A percentile compares a stretch with the other conserved stretches of the same genome.
Conservation (phyloP, 2,888 invertebrate genomes). For the Cerastis rubricosa region DNA sequence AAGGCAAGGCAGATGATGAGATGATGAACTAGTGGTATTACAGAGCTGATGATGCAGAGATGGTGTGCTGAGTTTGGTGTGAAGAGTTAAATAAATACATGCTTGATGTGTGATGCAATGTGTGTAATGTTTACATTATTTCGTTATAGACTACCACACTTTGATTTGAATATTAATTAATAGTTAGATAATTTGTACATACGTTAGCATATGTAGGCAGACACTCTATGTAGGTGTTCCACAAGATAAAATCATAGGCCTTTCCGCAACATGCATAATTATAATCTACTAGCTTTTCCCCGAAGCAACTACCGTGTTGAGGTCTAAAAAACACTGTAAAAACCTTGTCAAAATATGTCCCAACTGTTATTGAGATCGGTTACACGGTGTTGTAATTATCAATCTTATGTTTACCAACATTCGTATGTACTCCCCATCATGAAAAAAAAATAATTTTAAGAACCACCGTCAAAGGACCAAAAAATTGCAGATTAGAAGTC, state of each 20-base stretch:
- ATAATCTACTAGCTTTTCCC: neutral
- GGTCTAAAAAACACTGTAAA: neutral
- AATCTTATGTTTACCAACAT: neutral
- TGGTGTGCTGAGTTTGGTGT: no score
- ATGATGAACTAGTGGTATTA: no score
- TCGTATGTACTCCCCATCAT: neutral
- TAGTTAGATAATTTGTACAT: constrained; percentile 6
- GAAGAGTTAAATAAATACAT: no score
- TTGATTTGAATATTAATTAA: constrained; percentile 21
- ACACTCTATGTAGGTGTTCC: constrained; percentile 3
- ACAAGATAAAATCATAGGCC: neutral
- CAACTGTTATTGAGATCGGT: neutral
- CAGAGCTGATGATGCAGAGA: no score
- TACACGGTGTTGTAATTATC: neutral
- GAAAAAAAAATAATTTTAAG: neutral
- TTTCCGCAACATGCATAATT: constrained; percentile 2
- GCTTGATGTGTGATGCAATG: neutral
- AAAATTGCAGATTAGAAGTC: neutral
- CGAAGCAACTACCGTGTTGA: neutral
- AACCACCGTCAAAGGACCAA: no score
- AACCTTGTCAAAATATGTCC: neutral
- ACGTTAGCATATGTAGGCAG: neutral
- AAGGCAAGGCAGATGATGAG: no score
- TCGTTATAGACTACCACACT: neutral
- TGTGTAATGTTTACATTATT: neutral